Conservation (phyloP, 2,113 vertebrate genomes). For the Gymnogyps californianus region DNA sequence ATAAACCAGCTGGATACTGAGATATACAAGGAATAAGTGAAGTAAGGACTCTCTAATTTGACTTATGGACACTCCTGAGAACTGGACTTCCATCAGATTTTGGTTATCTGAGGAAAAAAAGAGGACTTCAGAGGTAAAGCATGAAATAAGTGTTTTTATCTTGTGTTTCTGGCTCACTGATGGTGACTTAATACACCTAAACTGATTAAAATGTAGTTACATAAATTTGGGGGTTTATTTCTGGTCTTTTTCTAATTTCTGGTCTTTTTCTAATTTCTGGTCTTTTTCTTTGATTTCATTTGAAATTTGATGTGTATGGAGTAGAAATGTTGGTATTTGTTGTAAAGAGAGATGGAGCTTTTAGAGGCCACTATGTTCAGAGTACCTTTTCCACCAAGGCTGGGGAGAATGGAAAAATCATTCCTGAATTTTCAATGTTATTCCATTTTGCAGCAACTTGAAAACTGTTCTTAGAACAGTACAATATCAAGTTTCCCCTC, state of each 20-base stretch:
- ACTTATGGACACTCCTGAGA: not conserved
- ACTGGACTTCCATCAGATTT: not conserved
- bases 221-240: not conserved
- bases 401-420: not conserved
- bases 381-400: not conserved
- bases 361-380: not conserved
- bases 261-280: not conserved
- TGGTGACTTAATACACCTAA: not conserved
- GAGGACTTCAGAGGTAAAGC: not conserved
- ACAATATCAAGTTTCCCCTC: accelerated
- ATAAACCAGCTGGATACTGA: not conserved
- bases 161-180: not conserved
- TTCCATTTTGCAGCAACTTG: not conserved
- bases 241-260: not conserved
- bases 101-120: not conserved
- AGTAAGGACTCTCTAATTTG: not conserved
- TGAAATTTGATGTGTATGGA: not conserved
- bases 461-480: not conserved
- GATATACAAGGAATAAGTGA: not conserved
- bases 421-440: not conserved
- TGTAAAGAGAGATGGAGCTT: not conserved
- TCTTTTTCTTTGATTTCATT: not conserved
- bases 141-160: not conserved
- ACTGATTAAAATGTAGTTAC: not conserved
- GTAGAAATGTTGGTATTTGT: not conserved